Conservation (phyloP, 2,888 invertebrate genomes). For the Drosophila mulleri region DNA sequence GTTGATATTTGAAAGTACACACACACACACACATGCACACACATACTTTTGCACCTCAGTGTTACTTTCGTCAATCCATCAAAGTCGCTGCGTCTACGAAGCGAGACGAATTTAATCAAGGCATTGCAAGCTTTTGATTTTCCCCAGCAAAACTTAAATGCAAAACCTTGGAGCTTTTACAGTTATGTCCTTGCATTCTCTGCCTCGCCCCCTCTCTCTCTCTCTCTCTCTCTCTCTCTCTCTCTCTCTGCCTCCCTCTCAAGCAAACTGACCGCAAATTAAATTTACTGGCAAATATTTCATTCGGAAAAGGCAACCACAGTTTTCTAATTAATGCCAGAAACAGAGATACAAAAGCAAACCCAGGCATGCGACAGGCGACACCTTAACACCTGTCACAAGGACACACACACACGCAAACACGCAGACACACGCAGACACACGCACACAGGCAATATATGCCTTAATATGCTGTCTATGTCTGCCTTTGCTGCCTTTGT, state of each 20-base stretch:
- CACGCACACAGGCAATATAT: slow-evolving; percentile 3
- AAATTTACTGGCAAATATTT: slow-evolving; percentile 57
- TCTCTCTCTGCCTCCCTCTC: neutral
- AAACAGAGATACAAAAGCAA: slow-evolving; percentile 13
- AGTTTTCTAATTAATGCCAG: slow-evolving; percentile 60
- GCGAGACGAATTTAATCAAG: slow-evolving; percentile 58
- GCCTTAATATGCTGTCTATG: slow-evolving; percentile 30
- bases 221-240: neutral
- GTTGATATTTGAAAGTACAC: slow-evolving; percentile 12
- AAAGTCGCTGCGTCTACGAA: slow-evolving; percentile 49
- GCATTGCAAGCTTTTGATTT: slow-evolving; percentile 48
- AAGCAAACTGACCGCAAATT: slow-evolving; percentile 51
- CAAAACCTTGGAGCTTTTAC: neutral
- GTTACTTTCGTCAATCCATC: slow-evolving; percentile 56
- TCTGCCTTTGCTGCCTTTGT: slow-evolving; percentile 35
- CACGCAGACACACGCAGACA: slow-evolving; percentile 1
- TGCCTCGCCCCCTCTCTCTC: neutral
- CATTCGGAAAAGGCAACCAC: slow-evolving; percentile 49
- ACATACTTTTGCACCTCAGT: slow-evolving; percentile 48
- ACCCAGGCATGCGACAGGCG: slow-evolving; percentile 22
- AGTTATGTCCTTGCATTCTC: neutral
- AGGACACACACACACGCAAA: slow-evolving; percentile 5
- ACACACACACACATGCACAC: slow-evolving; percentile 18
- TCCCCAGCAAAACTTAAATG: slow-evolving; percentile 33
- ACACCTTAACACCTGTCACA: slow-evolving; percentile 65